Base-by-base conservation (phyloP, 2,797 vertebrate genomes). In the Lutra lutra region DNA sequence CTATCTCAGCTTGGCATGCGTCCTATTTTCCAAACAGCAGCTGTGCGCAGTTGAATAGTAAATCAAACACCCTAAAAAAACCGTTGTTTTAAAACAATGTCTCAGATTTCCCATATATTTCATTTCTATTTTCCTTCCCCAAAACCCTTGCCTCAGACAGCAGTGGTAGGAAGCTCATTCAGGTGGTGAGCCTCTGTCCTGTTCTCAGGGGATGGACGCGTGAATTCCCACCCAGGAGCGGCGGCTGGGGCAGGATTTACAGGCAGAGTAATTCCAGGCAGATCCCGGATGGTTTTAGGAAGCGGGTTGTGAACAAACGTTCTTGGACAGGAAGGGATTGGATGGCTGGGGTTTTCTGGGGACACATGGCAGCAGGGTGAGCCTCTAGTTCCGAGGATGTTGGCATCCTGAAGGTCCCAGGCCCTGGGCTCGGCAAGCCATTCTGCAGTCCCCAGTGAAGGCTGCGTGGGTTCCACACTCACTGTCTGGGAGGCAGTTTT, bases 71-170 rank as follows among this genome's bases (percentile, higher is more conserved):
- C 98, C 99, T 98, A 99, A 99, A 97, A 99, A 99, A 98, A 98
- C 98, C 97, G 99, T 99, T 99, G 99, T 99, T 99, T 99, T 98
- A 98, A 98, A 98, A 99, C 99, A 99, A 99, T 99, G 98, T 98
- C 98, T 98, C 98, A 98, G 98, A 98, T 99, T 99, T 99, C 96
- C 98, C 97, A 97, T 97, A 98, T 99, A 98, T 98, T 97, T 97
- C 96, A 73, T 97, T 97, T 97, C 85, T 98, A 97, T 97, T 98
- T 98, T 98, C 98, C 97, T 98, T 98, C 97, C 98, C 97, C 94
- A 95, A 97, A 96, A 40, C 96, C 96, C 97, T 98, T 88, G 97
- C 98, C 98, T 95, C 93, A 94, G 96, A 98, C 96, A 84, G 97
- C 97, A 72, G 35, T 92, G 84, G 86, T 89, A 91, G 97, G 90